phyloP scores from a whole-genome alignment of 2,113 vertebrate genomes.

The Leucopternis melanops region DNA sequence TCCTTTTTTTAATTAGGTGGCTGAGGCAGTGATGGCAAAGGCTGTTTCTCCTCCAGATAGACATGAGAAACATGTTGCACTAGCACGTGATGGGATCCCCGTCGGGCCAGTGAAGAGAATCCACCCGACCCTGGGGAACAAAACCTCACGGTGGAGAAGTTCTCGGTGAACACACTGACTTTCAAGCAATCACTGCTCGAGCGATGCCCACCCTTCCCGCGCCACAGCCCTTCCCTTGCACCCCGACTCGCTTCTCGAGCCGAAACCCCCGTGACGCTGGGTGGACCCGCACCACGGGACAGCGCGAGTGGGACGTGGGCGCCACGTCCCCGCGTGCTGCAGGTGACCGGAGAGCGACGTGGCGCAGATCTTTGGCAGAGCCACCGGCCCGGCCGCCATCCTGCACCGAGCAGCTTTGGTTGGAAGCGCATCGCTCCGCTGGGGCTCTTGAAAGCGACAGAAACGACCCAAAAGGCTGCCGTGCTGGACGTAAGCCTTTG shows the following conservation, averaged over 20 bases:
- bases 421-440: not conserved
- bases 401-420: fast-evolving
- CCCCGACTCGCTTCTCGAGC: fast-evolving
- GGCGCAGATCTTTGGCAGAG: not conserved
- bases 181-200: not conserved
- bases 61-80: not conserved
- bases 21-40: not conserved
- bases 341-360: not conserved
- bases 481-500: not conserved
- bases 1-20: not conserved
- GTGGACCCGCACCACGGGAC: not conserved
- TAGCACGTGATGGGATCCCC: fast-evolving
- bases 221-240: not conserved
- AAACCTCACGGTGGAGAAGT: not conserved
- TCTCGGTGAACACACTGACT: not conserved
- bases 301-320: not conserved
- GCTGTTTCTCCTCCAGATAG: not conserved
- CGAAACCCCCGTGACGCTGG: fast-evolving
- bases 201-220: not conserved
- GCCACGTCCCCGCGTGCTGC: not conserved
- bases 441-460: not conserved
- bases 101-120: not conserved
- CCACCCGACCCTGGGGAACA: not conserved
- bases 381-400: not conserved
- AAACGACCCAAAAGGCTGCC: not conserved